These are phyloP conservation scores for Talpa occidentalis DNA, from an alignment of 2,113 vertebrate species.

Conservation along the genomic window DNA sequence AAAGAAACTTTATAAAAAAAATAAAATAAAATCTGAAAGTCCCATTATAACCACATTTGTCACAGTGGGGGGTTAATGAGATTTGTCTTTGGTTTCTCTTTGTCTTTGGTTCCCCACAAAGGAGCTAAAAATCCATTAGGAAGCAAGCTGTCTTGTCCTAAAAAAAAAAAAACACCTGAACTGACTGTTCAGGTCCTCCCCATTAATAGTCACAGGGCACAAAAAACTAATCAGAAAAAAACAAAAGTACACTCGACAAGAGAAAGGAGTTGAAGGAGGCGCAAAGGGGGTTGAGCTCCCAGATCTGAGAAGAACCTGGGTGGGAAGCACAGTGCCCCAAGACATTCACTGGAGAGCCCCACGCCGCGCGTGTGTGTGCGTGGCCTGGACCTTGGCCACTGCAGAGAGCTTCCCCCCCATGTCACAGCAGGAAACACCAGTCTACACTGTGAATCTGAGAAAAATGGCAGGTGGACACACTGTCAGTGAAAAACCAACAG, in stretches of 20 bases:
- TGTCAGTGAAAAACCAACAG: not conserved
- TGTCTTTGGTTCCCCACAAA: constrained; percentile 9
- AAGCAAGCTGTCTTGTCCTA: not conserved
- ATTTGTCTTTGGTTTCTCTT: not conserved
- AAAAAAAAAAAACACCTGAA: not conserved
- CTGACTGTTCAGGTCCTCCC: not conserved
- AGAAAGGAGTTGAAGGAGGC: not conserved
- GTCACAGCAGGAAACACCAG: not conserved
- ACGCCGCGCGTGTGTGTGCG: too few species aligned
- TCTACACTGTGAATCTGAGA: too few species aligned
- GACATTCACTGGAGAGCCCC: not conserved
- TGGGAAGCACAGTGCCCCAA: not conserved
- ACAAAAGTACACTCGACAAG: not conserved
- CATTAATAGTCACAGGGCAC: not conserved
- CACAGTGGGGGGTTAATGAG: not conserved
- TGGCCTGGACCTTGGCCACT: not conserved
- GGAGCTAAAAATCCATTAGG: not conserved
- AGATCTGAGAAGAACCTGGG: not conserved
- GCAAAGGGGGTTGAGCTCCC: not conserved
- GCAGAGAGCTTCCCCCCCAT: not conserved
- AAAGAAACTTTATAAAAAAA: too few species aligned
- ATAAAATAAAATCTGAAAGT: not conserved
- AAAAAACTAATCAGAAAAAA: not conserved
- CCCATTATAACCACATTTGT: not conserved
- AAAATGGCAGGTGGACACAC: not conserved